Evolutionary conservation across 2,113 vertebrate genomes (phyloP).

Genomic region (Rafetus swinhoei): DNA sequence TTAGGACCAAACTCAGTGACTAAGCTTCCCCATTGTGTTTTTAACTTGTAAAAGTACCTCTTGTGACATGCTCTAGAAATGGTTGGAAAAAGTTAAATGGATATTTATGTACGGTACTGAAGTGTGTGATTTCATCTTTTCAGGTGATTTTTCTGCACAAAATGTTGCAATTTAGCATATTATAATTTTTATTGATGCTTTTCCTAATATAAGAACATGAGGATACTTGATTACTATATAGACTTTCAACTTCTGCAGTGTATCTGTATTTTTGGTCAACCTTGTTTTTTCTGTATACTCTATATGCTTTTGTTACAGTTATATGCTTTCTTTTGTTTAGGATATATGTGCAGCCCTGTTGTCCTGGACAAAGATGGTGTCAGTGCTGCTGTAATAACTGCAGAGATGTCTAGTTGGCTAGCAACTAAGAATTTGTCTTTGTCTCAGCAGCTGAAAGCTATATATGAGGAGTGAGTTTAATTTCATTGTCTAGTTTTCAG

Average conservation of each 20-base stretch:
- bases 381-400: conserved; percentile 92
- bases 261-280: background rate
- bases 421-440: conserved; percentile 84
- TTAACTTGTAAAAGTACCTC: background rate
- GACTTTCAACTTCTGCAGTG: background rate
- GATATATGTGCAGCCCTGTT: conserved; percentile 94
- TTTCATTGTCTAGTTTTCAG: background rate
- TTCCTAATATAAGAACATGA: background rate
- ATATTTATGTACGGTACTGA: background rate
- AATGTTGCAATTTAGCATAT: background rate
- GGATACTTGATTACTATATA: background rate
- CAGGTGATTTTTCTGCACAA: background rate
- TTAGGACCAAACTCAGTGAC: background rate
- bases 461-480: conserved; percentile 91
- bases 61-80: background rate
- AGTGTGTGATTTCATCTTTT: background rate
- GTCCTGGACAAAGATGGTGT: conserved; percentile 99
- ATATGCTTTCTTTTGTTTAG: conserved; percentile 70
- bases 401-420: conserved; percentile 91
- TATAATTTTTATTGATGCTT: background rate
- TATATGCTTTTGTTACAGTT: background rate
- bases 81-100: background rate
- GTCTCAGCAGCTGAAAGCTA: conserved; percentile 88
- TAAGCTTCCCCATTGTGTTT: background rate
- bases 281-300: background rate